These are phyloP conservation scores for Microctonus brassicae DNA, from an alignment of 2,888 invertebrate species.

Conservation along the genomic window DNA sequence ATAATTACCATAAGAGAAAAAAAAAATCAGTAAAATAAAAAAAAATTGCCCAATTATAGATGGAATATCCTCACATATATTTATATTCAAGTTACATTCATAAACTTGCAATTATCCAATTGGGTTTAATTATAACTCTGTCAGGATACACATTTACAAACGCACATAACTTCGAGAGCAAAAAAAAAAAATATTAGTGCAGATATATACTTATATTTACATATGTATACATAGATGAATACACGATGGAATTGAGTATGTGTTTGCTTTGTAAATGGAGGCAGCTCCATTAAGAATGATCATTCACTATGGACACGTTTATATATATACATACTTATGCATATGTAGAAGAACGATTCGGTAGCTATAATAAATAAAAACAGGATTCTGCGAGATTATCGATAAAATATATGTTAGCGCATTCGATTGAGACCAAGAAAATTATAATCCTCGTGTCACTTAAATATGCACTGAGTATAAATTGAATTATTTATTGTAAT, in stretches of 20 bases:
- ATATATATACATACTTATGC: not conserved
- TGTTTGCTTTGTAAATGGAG: constrained; percentile 26
- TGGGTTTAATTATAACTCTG: constrained; percentile 28
- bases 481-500: constrained; percentile 34
- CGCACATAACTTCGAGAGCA: not conserved
- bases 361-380: constrained; percentile 50
- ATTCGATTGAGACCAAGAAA: constrained; percentile 31
- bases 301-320: not conserved
- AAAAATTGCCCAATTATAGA: no score
- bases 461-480: not conserved
- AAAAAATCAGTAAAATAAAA: no score
- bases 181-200: not conserved
- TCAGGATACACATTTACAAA: constrained; percentile 13
- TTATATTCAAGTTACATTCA: not conserved
- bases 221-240: not conserved
- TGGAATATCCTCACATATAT: not conserved
- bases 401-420: constrained; percentile 48
- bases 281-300: constrained; percentile 48
- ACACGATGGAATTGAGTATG: constrained; percentile 12
- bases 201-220: not conserved
- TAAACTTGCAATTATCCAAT: constrained; percentile 25
- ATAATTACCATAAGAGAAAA: no score
- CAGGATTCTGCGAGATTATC: constrained; percentile 48
- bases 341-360: constrained; percentile 14
- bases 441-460: constrained; percentile 26